Percentiles rank a stretch among this genome's conserved stretches.
phyloP scores from a whole-genome alignment of 2,888 invertebrate genomes.

The Rhagium mordax region DNA sequence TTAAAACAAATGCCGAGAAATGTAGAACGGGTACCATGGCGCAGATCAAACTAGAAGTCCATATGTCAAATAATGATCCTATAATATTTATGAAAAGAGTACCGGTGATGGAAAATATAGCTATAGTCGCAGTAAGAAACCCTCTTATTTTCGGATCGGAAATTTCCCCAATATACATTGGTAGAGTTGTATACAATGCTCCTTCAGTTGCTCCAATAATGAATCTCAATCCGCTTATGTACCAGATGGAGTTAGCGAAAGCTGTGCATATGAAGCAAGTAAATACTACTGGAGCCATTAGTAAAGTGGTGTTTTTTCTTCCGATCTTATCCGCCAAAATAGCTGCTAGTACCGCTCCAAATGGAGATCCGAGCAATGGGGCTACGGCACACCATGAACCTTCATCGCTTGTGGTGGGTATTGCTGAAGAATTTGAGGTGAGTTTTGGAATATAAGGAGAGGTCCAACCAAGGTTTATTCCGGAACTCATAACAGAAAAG shows the following conservation, averaged over 20 bases:
- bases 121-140: constrained; percentile 75
- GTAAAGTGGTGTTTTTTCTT: constrained; percentile 70
- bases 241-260: constrained; percentile 73
- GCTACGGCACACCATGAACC: constrained; percentile 78
- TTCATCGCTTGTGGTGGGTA: constrained; percentile 71
- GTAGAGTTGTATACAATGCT: constrained; percentile 67
- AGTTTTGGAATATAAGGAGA: constrained; percentile 74
- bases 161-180: constrained; percentile 76
- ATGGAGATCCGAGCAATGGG: constrained; percentile 77
- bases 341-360: constrained; percentile 76
- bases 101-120: constrained; percentile 71
- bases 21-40: constrained; percentile 75
- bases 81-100: constrained; percentile 77
- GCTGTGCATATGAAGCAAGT: constrained; percentile 77
- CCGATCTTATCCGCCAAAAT: constrained; percentile 78
- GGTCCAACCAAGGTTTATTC: constrained; percentile 73
- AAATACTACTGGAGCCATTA: constrained; percentile 68
- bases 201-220: constrained; percentile 73
- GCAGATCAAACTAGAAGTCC: constrained; percentile 73
- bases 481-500: constrained; percentile 61
- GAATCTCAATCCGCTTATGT: constrained; percentile 70
- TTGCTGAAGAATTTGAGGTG: constrained; percentile 68
- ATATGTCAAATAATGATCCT: constrained; percentile 75
- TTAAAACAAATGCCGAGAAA: constrained; percentile 73
- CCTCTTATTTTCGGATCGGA: constrained; percentile 74